These are phyloP conservation scores for Chinchilla lanigera DNA, from an alignment of 2,113 vertebrate species.

Conservation along the genomic window DNA sequence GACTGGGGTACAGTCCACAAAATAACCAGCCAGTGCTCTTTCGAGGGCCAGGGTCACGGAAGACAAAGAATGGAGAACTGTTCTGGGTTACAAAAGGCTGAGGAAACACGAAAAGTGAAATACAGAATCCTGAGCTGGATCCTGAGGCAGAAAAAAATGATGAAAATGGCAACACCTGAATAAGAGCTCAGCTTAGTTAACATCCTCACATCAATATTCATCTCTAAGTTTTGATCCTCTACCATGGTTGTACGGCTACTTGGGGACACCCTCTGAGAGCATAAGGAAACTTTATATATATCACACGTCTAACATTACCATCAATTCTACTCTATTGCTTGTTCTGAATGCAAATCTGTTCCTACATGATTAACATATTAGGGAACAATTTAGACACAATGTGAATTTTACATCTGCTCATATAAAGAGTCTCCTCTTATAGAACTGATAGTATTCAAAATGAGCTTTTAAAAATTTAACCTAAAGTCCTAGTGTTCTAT, in stretches of 20 bases:
- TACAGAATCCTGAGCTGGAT: background rate
- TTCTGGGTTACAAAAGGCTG: background rate
- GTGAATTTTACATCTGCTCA: background rate
- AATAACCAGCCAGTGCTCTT: background rate
- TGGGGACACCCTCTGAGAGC: background rate
- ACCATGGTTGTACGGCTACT: background rate
- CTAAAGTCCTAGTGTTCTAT: conserved; percentile 11
- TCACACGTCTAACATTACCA: background rate
- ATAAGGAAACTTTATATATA: background rate
- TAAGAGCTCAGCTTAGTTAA: background rate
- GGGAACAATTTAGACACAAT: background rate
- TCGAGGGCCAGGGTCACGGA: background rate
- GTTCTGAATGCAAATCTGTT: background rate
- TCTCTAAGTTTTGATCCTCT: background rate
- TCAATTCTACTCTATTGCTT: background rate
- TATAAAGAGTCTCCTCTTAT: background rate
- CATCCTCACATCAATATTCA: background rate
- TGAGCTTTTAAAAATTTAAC: background rate
- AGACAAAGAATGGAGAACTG: conserved; percentile 37
- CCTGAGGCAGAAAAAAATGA: background rate
- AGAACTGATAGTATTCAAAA: background rate
- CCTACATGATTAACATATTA: background rate
- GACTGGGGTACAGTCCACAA: background rate
- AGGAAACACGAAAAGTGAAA: background rate
- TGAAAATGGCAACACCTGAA: background rate